Base-by-base conservation (phyloP, 2,113 vertebrate genomes). In the Nicator chloris region DNA sequence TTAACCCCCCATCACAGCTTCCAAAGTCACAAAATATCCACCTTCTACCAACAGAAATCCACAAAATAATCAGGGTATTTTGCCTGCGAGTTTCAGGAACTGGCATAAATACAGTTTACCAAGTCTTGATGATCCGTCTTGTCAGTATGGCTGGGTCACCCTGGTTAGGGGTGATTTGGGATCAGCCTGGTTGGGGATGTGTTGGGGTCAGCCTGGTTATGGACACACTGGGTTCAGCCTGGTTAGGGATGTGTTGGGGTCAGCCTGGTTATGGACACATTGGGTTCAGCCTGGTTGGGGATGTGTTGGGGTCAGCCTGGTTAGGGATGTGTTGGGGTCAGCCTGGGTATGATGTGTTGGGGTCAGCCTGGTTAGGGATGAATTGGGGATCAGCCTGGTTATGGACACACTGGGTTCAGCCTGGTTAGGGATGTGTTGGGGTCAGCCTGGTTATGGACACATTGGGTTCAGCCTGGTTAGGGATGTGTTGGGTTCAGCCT, bases 41-140 rank as follows among this genome's bases (percentile, higher is more conserved):
- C 10, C 0, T 59, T 37, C 35, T 21, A 47, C 33, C 44, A 21
- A 8, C 17, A 13, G 0, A 1, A 23, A 23, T 59, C 66, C 45
- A 7, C 3, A 1, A 61, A 80, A 33, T 1, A 33, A 22, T 16
- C 0, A 0, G 8, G 2, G 11, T 3, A 1, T n/a, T 61, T 28
- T 0, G 1, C 7, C 45, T 22, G 7, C 8, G 60, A n/a, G 31
- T 45, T 45, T 10, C 51, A 37, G 40, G 70, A 66, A 18, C 17
- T 7, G 24, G 15, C 6, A 22, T 4, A 20, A 12, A 24, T 13
- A 31, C 9, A 31, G 11, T 51, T 70, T 33, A 54, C 21, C 6
- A 13, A 37, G 51, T 22, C 64, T 39, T 11, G 23, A n/a, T 45
- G 45, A 49, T 50, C 63, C 1, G 0, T 49, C 54, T 19, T n/a